Evolutionary conservation across 1,140 invertebrate species (phyloP), one percentile per base, ranked within the genome.

Genomic region (Drosophila obscura): DNA sequence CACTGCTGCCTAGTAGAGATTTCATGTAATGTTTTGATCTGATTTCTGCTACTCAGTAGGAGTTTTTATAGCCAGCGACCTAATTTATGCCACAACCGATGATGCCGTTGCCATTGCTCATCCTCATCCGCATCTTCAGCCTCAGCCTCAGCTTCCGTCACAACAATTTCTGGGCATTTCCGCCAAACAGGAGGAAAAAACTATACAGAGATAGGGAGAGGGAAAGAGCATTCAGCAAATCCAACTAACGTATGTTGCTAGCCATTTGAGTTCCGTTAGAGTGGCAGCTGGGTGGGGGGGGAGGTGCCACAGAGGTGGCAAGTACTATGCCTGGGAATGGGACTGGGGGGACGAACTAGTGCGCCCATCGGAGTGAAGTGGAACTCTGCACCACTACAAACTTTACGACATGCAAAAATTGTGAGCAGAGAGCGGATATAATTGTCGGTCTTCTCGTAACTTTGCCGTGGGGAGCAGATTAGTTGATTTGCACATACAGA

Each of bases 351-450:
- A 39, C 46, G 31, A 7, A 28, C 26, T 28, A 28, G 5, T 28
- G 26, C 26, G 26, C 26, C 26, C 26, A 28, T 28, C 7, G 9
- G 11, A 41, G 50, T 35, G 57, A 65, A 58, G 43, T 55, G 51
- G 78, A 57, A 78, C 69, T 80, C 65, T 67, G 80, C 75, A 71
- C 79, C 82, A 85, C 82, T 85, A 87, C 62, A 87, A 87, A 87
- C 83, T 87, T 87, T 87, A 88, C 83, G 83, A 87, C 83, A 87
- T 87, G 83, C 83, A 87, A 87, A 87, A 87, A 88, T 88, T 82
- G 79, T 79, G 83, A 87, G 83, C 83, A 87, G 79, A 88, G 83
- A 87, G 83, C 79, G 83, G 83, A 87, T 88, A 88, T 87, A 87
- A 87, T 87, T 88, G 83, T 87, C 83, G 83, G 83, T 87, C 83